Evolutionary conservation across 2,888 invertebrate genomes (phyloP).

Genomic region (Tetheella fluctuosa): DNA sequence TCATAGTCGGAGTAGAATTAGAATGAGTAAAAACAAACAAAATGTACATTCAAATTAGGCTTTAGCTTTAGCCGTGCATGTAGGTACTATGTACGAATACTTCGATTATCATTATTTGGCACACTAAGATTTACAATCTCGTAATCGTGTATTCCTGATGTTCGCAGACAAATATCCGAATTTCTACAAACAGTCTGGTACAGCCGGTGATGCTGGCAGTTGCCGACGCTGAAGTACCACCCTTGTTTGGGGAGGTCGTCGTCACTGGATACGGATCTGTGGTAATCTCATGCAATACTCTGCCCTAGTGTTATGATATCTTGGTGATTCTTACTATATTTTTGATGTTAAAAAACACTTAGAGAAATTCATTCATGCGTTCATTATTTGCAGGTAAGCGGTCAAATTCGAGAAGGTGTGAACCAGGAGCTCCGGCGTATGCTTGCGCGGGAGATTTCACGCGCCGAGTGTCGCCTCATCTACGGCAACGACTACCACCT

Average conservation of each 20-base stretch:
- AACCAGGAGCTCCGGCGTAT: constrained; percentile 76
- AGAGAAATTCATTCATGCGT: not conserved
- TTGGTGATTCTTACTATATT: not conserved
- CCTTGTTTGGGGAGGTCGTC: constrained; percentile 66
- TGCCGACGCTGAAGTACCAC: constrained; percentile 55
- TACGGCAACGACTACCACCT: constrained; percentile 75
- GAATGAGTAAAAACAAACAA: no score
- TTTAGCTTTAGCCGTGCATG: no score
- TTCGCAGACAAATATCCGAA: constrained; percentile 63
- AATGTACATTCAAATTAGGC: no score
- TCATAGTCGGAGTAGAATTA: no score
- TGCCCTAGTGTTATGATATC: not conserved
- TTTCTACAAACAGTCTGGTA: constrained; percentile 48
- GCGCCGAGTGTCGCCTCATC: constrained; percentile 58
- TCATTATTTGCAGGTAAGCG: constrained; percentile 55
- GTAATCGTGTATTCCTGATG: not conserved
- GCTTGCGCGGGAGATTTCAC: constrained; percentile 65
- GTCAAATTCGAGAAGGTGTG: constrained; percentile 73
- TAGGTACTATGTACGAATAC: no score
- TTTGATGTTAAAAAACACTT: no score
- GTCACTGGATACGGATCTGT: constrained; percentile 78
- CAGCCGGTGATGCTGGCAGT: constrained; percentile 60
- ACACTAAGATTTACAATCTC: no score
- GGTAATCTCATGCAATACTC: constrained; percentile 44
- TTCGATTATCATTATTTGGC: no score